phyloP scores from a whole-genome alignment of 2,113 vertebrate genomes.

The Sander vitreus region DNA sequence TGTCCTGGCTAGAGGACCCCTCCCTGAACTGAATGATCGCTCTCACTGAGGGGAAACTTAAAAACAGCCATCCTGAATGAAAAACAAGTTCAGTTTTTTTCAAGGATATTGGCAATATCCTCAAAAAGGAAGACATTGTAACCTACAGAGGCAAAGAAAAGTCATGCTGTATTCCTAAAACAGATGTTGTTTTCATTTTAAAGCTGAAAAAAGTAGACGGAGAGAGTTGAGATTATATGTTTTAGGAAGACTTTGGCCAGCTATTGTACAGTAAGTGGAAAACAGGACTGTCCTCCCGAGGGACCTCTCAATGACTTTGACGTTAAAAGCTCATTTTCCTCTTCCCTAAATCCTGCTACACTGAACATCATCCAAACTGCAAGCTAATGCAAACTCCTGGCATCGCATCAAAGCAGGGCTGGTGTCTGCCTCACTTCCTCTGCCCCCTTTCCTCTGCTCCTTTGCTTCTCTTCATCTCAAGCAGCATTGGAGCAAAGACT shows the following conservation, averaged over 20 bases:
- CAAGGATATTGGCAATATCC: constrained; percentile 31
- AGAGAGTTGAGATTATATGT: constrained; percentile 28
- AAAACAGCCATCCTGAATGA: constrained; percentile 25
- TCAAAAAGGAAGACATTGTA: constrained; percentile 3
- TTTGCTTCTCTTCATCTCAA: constrained; percentile 32
- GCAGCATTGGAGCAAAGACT: constrained; percentile 1
- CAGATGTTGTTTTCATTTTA: constrained; percentile 58
- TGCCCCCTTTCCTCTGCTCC: constrained; percentile 49
- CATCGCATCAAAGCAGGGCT: constrained; percentile 74
- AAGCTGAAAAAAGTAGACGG: background rate
- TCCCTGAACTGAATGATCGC: constrained; percentile 32
- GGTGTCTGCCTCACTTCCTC: constrained; percentile 77
- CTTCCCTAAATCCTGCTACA: constrained; percentile 56
- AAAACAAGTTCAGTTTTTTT: constrained; percentile 25
- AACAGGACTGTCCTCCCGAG: constrained; percentile 61
- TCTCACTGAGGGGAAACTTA: constrained; percentile 16
- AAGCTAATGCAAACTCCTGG: constrained; percentile 75
- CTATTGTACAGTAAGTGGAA: constrained; percentile 51
- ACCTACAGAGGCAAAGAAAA: constrained; percentile 5
- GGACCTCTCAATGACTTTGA: constrained; percentile 60
- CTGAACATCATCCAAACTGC: constrained; percentile 55
- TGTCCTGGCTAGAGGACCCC: constrained; percentile 30
- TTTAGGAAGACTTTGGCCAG: constrained; percentile 38
- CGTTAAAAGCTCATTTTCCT: constrained; percentile 61
- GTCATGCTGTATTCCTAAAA: constrained; percentile 26